Conservation (phyloP, 64 coral and sea anemone species). For the Trachythela sp. region DNA sequence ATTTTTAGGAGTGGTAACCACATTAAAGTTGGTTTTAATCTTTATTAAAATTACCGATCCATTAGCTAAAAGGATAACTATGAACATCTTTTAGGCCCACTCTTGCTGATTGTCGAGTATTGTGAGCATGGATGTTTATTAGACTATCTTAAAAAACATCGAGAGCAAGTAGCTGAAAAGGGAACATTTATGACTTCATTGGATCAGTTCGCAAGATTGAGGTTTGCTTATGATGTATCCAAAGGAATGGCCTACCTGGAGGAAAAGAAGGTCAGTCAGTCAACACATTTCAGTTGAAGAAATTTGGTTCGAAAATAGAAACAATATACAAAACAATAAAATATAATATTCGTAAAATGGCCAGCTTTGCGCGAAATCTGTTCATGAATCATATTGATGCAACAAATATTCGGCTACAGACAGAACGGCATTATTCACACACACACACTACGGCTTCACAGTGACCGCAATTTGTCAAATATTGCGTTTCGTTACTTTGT, state of each 20-base stretch:
- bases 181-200: background rate
- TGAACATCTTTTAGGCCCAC: background rate
- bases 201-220: background rate
- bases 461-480: no score
- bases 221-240: background rate
- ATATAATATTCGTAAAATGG: background rate
- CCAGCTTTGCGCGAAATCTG: no score
- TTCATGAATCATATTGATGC: no score
- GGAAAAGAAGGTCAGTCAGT: background rate
- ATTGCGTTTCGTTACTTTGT: no score
- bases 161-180: background rate
- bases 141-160: background rate
- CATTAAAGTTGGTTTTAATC: no score
- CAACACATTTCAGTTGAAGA: background rate
- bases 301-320: no score
- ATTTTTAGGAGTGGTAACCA: no score
- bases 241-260: constrained; percentile 8
- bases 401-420: no score
- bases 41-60: no score
- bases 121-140: background rate
- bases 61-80: background rate
- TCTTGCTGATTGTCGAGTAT: background rate
- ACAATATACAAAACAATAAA: no score
- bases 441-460: no score
- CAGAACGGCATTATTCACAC: no score